phyloP scores from a whole-genome alignment of 2,113 vertebrate species.

The Gymnobelideus leadbeateri region DNA sequence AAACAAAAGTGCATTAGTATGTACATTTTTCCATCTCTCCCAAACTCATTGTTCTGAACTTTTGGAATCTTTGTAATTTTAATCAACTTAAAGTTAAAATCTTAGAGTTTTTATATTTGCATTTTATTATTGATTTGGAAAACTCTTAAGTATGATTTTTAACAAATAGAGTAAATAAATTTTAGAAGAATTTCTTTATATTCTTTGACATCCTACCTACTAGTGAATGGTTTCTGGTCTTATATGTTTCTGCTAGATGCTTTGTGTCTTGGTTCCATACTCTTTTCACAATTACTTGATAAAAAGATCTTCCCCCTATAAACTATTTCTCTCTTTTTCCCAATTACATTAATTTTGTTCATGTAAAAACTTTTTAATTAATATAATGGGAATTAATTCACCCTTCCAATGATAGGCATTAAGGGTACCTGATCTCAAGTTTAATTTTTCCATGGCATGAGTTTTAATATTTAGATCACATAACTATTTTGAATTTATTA shows the following conservation, averaged over 20 bases:
- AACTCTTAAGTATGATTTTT: not conserved
- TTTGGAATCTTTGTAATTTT: not conserved
- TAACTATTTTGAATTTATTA: not conserved
- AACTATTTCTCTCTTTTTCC: not conserved
- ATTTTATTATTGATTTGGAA: not conserved
- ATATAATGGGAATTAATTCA: not conserved
- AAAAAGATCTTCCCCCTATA: too few relatives aligned
- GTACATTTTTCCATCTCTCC: not conserved
- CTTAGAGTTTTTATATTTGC: not conserved
- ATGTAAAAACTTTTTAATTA: not conserved
- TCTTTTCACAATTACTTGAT: not conserved
- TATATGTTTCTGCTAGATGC: not conserved
- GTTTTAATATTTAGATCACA: not conserved
- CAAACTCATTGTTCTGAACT: not conserved
- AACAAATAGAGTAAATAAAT: not conserved
- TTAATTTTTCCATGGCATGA: not conserved
- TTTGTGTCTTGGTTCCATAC: not conserved
- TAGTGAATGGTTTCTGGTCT: not conserved
- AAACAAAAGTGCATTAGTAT: not conserved
- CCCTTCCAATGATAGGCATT: not conserved
- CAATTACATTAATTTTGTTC: not conserved
- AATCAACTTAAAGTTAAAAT: not conserved
- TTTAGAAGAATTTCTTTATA: not conserved
- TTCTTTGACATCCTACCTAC: not conserved
- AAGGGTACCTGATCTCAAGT: not conserved